These are phyloP conservation scores for Tetranychus truncatus DNA, from an alignment of 2,888 invertebrate genomes.

Conservation along the genomic window DNA sequence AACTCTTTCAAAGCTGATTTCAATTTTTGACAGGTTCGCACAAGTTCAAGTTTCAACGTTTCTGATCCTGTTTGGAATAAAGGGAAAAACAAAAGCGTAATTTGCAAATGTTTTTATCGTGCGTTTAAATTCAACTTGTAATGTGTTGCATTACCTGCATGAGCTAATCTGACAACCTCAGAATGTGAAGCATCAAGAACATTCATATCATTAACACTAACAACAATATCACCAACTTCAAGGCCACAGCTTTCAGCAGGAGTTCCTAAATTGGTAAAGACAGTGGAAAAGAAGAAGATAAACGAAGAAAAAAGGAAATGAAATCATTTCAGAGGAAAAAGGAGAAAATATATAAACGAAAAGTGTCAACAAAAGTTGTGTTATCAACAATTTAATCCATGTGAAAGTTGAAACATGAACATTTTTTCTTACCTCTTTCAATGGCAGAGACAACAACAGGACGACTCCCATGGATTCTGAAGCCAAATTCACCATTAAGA, in stretches of 20 bases:
- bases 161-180: constrained; percentile 72
- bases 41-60: constrained; percentile 66
- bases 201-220: constrained; percentile 71
- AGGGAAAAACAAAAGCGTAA: too few relatives aligned
- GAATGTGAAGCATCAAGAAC: constrained; percentile 81
- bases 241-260: constrained; percentile 78
- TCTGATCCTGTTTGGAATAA: constrained; percentile 40
- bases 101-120: too few relatives aligned
- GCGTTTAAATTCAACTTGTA: too few relatives aligned
- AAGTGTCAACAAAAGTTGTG: neutral
- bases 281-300: neutral
- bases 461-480: constrained; percentile 81
- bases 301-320: neutral
- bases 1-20: neutral
- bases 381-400: neutral
- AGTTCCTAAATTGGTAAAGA: constrained; percentile 40
- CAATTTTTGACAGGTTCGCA: constrained; percentile 56
- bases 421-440: constrained; percentile 46
- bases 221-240: constrained; percentile 80
- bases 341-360: neutral
- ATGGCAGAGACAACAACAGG: constrained; percentile 92
- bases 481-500: constrained; percentile 70
- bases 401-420: neutral
- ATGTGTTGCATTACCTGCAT: constrained; percentile 1
- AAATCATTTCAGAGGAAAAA: neutral